phyloP scores from a whole-genome alignment of 2,113 vertebrate species.

The Megaceryle maxima region DNA sequence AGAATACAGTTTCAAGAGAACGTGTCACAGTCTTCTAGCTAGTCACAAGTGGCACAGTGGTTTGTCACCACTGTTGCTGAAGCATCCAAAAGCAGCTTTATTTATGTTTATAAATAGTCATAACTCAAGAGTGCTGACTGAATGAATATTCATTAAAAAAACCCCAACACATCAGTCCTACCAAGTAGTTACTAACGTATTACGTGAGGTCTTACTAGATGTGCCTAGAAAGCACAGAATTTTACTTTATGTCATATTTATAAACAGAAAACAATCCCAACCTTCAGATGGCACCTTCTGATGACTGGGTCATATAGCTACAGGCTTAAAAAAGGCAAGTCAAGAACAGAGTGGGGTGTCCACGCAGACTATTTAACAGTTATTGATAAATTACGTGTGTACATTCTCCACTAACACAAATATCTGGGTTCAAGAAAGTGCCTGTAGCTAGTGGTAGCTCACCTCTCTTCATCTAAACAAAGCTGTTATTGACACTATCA shows the following conservation, averaged over 20 bases:
- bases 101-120: not conserved
- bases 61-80: not conserved
- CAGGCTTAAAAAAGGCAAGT: not conserved
- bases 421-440: not conserved
- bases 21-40: not conserved
- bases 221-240: not conserved
- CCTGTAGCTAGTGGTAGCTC: not conserved
- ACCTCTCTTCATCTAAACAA: not conserved
- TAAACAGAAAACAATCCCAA: not conserved
- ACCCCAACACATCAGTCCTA: not conserved
- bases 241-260: rapidly evolving
- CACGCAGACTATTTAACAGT: not conserved
- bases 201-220: not conserved
- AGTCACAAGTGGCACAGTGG: not conserved
- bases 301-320: rapidly evolving
- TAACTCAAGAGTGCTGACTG: not conserved
- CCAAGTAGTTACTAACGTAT: not conserved
- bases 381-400: not conserved
- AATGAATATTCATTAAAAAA: not conserved
- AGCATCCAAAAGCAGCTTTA: not conserved
- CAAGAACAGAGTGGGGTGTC: not conserved
- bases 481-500: not conserved
- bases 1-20: not conserved
- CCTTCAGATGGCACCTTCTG: not conserved
- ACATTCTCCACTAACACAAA: not conserved